A percentile compares a stretch with the other conserved stretches of the same genome.
Evolutionary conservation across 2,888 invertebrate species (phyloP).

Genomic region (Norana najaformis): DNA sequence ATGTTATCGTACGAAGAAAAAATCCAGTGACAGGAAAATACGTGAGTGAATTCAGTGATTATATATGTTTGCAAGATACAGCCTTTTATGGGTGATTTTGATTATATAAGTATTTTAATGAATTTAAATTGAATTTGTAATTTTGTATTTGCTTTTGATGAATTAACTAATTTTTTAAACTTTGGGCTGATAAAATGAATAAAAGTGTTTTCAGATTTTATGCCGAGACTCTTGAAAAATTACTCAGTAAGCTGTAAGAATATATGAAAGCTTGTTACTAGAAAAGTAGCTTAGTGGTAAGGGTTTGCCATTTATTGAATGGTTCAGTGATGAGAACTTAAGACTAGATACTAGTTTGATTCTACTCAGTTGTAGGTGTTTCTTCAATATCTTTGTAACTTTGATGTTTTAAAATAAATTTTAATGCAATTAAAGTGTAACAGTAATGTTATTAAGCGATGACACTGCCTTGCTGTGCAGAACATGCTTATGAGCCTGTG

Average conservation of each 20-base stretch:
- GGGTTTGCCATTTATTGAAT: background rate
- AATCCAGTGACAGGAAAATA: slow-evolving; percentile 81
- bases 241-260: background rate
- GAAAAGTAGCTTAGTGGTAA: background rate
- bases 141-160: too few species aligned
- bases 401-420: background rate
- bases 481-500: too few species aligned
- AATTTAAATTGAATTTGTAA: too few species aligned
- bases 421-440: too few species aligned
- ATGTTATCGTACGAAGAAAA: slow-evolving; percentile 89
- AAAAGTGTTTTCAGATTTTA: background rate
- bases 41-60: slow-evolving; percentile 65
- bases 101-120: background rate
- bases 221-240: background rate
- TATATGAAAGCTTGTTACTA: background rate
- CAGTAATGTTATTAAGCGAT: too few species aligned
- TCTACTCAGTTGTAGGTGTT: too few species aligned
- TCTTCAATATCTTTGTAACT: too few species aligned
- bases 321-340: background rate
- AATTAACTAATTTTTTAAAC: background rate
- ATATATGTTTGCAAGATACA: background rate
- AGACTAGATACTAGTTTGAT: background rate
- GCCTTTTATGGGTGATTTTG: background rate
- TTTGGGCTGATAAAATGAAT: background rate
- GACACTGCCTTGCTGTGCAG: too few species aligned